Conservation (phyloP, 2,797 vertebrate species). For the Geotrypetes seraphini region DNA sequence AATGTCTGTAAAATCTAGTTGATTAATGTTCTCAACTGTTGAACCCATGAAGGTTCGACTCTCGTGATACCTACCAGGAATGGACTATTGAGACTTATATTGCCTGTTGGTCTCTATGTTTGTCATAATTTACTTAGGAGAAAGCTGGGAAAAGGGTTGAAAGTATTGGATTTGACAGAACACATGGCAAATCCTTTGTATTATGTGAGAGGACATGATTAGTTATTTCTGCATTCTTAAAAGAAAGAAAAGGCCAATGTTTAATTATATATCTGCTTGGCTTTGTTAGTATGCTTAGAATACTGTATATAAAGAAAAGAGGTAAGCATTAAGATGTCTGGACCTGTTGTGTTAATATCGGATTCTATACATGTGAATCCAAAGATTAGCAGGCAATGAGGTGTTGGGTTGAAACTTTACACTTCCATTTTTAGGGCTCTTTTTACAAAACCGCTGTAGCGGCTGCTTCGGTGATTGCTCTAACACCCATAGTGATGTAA, state of each 20-base stretch:
- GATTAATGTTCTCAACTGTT: slow-evolving; percentile 19
- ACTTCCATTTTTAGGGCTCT: no score
- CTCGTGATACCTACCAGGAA: slow-evolving; percentile 2
- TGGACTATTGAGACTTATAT: background rate
- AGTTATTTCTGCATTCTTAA: slow-evolving; percentile 26
- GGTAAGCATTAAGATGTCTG: background rate
- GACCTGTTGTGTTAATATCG: fast-evolving
- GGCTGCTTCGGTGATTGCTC: no score
- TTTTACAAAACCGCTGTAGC: no score
- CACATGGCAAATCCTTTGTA: fast-evolving
- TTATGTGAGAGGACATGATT: background rate
- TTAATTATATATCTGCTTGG: slow-evolving; percentile 38
- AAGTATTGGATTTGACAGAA: background rate
- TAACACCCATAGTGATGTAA: no score
- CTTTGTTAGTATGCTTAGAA: slow-evolving; percentile 29
- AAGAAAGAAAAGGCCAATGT: slow-evolving; percentile 26
- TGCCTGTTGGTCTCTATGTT: background rate
- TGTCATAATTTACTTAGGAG: background rate
- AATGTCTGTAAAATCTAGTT: slow-evolving; percentile 33
- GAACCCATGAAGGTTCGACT: background rate
- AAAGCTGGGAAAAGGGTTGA: slow-evolving; percentile 11
- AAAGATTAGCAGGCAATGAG: fast-evolving
- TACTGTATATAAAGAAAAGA: slow-evolving; percentile 35
- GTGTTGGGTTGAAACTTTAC: no score
- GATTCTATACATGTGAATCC: background rate